A percentile compares a stretch with the other conserved stretches of the same genome.
Conservation (phyloP, 2,113 vertebrate genomes). For the Alectura lathami region DNA sequence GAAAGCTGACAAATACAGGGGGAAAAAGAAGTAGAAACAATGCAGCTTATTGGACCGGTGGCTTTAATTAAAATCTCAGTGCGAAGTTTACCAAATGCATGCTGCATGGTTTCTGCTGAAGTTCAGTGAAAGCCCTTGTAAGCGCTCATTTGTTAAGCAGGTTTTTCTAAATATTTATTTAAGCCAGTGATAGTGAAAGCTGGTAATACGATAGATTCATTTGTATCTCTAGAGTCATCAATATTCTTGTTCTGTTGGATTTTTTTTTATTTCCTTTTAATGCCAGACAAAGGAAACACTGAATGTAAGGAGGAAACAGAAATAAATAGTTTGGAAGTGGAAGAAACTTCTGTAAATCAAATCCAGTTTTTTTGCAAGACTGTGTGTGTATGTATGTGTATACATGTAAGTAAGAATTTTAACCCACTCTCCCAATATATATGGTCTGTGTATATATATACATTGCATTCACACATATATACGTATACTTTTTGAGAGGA, state of each 20-base stretch:
- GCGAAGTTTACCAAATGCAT: not conserved
- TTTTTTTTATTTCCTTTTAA: not conserved
- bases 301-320: not conserved
- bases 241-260: not conserved
- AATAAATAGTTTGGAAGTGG: not conserved
- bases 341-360: not conserved
- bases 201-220: not conserved
- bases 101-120: not conserved
- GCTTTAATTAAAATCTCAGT: conserved; percentile 31
- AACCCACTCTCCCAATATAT: not conserved
- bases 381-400: not conserved
- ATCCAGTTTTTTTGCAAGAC: not conserved
- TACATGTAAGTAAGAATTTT: not conserved
- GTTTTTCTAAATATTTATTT: not conserved
- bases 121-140: not conserved
- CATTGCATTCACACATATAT: not conserved
- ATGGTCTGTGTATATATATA: not conserved
- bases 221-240: not conserved
- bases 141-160: not conserved
- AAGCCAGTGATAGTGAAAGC: not conserved
- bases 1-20: not conserved
- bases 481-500: not conserved
- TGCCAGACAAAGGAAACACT: not conserved
- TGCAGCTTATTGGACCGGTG: not conserved
- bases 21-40: not conserved